phyloP scores from a whole-genome alignment of 2,888 invertebrate genomes.

The Drosophila acutilabella region DNA sequence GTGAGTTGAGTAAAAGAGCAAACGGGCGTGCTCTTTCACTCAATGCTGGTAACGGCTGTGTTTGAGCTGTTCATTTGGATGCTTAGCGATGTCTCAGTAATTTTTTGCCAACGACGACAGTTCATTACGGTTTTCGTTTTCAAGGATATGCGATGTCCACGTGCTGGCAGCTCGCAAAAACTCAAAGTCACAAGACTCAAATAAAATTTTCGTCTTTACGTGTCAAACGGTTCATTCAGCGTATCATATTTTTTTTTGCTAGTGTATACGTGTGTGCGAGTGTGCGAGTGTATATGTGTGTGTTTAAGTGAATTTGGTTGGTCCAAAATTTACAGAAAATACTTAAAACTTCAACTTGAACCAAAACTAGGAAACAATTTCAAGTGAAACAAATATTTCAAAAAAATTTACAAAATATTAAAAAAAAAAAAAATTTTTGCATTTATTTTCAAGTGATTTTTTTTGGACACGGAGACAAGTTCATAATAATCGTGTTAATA shows the following conservation, averaged over 20 bases:
- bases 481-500: constrained; percentile 1
- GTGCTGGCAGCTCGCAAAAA: constrained; percentile 51
- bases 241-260: background rate
- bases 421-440: constrained; percentile 1
- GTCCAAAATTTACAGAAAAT: background rate
- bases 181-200: constrained; percentile 14
- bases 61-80: constrained; percentile 63
- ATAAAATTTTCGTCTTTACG: constrained; percentile 47
- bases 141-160: constrained; percentile 73
- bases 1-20: constrained; percentile 17
- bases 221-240: background rate
- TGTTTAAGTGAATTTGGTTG: constrained; percentile 2
- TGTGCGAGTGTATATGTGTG: constrained; percentile 1
- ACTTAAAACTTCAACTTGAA: no score
- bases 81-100: constrained; percentile 58
- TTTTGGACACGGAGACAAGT: constrained; percentile 39
- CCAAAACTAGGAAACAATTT: background rate
- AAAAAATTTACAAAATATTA: background rate
- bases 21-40: constrained; percentile 46
- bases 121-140: constrained; percentile 77
- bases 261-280: background rate
- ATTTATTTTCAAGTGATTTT: constrained; percentile 18
- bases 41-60: constrained; percentile 31
- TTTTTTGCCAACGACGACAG: constrained; percentile 64
- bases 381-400: background rate